phyloP scores from a whole-genome alignment of 2,888 invertebrate species.

The Plagodis dolabraria region DNA sequence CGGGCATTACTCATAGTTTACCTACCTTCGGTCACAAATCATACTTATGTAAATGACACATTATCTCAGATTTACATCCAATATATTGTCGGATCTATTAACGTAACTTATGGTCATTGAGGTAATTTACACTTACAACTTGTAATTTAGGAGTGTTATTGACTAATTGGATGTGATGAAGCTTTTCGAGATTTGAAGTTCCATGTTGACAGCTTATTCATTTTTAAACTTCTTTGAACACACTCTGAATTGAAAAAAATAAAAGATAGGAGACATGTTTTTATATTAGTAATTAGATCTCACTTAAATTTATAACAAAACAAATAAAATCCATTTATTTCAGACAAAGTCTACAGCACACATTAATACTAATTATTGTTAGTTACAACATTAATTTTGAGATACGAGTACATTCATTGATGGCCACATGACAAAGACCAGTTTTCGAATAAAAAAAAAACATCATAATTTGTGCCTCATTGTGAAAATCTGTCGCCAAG shows the following conservation, averaged over 20 bases:
- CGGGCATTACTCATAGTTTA: conserved; percentile 5
- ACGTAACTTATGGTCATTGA: conserved; percentile 35
- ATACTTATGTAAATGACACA: conserved; percentile 48
- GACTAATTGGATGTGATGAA: conserved; percentile 10
- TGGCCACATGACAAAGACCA: too few relatives aligned
- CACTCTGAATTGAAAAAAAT: neutral
- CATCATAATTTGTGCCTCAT: too few relatives aligned
- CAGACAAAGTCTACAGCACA: too few relatives aligned
- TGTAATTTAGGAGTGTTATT: conserved; percentile 18
- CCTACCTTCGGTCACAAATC: conserved; percentile 37
- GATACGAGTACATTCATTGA: too few relatives aligned
- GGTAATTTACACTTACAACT: conserved; percentile 37
- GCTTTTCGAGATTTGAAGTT: neutral
- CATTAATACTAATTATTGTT: too few relatives aligned
- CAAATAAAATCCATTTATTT: too few relatives aligned
- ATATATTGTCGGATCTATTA: conserved; percentile 46
- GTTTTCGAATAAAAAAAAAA: too few relatives aligned
- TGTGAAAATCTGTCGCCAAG: too few relatives aligned
- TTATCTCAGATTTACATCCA: conserved; percentile 49
- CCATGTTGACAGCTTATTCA: neutral
- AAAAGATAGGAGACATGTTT: too few relatives aligned
- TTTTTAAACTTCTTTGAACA: neutral
- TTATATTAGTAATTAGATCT: too few relatives aligned
- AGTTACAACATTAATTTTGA: too few relatives aligned
- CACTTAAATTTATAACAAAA: too few relatives aligned